Percentiles rank a stretch among this genome's conserved stretches.
Evolutionary conservation across 2,888 invertebrate genomes (phyloP).

Genomic region (Hedya salicella): DNA sequence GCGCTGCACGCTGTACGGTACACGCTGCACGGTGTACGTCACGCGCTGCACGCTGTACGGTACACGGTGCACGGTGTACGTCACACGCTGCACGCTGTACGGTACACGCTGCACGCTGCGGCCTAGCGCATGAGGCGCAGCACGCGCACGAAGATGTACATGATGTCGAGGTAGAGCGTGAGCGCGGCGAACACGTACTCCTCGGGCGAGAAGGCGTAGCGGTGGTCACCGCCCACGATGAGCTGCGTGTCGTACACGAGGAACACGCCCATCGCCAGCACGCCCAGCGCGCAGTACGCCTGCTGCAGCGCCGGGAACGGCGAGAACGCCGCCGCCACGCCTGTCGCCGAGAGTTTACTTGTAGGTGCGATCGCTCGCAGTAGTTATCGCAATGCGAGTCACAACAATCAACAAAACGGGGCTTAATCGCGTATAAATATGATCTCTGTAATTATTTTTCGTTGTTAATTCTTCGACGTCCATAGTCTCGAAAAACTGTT

Average conservation of each 20-base stretch:
- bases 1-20: too few relatives aligned
- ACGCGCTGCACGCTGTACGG: too few relatives aligned
- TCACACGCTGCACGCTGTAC: too few relatives aligned
- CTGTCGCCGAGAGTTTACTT: conserved; percentile 38
- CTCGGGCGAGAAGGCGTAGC: conserved; percentile 92
- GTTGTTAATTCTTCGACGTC: too few relatives aligned
- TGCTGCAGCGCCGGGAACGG: conserved; percentile 43
- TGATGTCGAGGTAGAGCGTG: conserved; percentile 91
- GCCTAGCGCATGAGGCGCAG: conserved; percentile 61
- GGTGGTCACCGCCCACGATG: conserved; percentile 93
- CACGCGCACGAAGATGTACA: conserved; percentile 93
- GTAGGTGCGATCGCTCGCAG: not conserved
- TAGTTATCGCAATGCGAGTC: too few relatives aligned
- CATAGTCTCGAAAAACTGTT: too few relatives aligned
- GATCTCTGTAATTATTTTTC: too few relatives aligned
- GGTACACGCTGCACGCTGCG: too few relatives aligned
- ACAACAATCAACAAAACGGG: too few relatives aligned
- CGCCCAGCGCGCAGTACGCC: conserved; percentile 46
- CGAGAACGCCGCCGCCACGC: conserved; percentile 45
- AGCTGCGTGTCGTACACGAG: conserved; percentile 91
- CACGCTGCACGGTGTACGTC: too few relatives aligned
- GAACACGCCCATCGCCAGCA: conserved; percentile 48
- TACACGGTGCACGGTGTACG: too few relatives aligned
- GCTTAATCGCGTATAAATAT: too few relatives aligned
- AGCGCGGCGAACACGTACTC: conserved; percentile 95